Percentiles rank a stretch among this genome's conserved stretches.
phyloP scores from a whole-genome alignment of 2,113 vertebrate species.

The Alethe diademata region DNA sequence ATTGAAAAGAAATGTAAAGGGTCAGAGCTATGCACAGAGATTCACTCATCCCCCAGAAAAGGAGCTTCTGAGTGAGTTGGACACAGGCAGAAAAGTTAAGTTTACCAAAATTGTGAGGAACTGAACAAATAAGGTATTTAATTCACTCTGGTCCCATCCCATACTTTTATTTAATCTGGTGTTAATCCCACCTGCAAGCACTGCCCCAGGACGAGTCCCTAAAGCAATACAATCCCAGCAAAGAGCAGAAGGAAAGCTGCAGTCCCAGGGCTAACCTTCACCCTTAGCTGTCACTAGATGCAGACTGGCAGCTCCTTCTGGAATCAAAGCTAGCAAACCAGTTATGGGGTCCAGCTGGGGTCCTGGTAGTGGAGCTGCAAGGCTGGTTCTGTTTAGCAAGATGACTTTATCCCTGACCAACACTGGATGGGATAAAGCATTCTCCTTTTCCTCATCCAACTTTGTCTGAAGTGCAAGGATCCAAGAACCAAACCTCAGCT shows the following conservation, averaged over 20 bases:
- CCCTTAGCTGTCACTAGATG: not conserved
- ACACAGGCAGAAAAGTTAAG: not conserved
- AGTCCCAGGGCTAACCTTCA: not conserved
- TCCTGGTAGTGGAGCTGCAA: not conserved
- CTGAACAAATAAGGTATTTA: not conserved
- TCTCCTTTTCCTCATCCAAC: not conserved
- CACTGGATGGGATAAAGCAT: not conserved
- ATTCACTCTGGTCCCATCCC: not conserved
- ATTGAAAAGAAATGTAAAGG: constrained; percentile 18
- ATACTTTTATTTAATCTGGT: not conserved
- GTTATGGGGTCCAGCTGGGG: no score
- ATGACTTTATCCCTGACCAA: not conserved
- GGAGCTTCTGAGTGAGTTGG: not conserved
- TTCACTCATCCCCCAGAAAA: not conserved
- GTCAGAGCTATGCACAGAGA: not conserved
- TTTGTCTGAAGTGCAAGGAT: not conserved
- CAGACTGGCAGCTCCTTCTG: not conserved
- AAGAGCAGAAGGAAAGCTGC: not conserved
- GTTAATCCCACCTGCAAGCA: not conserved
- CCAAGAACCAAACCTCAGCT: not conserved
- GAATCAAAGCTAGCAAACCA: not conserved
- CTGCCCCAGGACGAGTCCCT: not conserved
- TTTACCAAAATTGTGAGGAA: not conserved
- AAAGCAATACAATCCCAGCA: not conserved
- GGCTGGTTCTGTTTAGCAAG: not conserved